Evolutionary conservation across 2,888 invertebrate genomes (phyloP), one percentile per base, ranked within the genome.

Genomic region (Diarsia mendica): DNA sequence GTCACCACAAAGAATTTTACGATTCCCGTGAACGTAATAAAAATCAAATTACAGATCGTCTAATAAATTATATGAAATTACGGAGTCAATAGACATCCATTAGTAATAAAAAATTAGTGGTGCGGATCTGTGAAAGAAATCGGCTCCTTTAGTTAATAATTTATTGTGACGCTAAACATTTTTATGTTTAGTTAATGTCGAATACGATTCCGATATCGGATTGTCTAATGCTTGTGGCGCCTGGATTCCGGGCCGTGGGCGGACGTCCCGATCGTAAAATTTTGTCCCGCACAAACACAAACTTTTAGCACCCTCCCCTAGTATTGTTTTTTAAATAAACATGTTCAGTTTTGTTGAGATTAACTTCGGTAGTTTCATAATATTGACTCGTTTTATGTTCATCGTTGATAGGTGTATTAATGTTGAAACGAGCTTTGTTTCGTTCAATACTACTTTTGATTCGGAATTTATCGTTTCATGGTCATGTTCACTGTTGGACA

Each of bases 121-220:
- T 88, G 91, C 92, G 90, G 93, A 93, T 91, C 92, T 90, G 91
- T 92, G 93, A 92, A 94, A 93, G 93, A 94, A 67, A 94, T 94
- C 96, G 96, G 96, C 92, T 93, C 92, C 94, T 95, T 96, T 94
- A 86, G 91, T 88, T 85, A 86, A 91, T 95, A 93, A 96, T 96
- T 96, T 96, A 96, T 96, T 96, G 94, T 93, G 95, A 91, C 93
- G 93, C 91, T 95, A 93, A 95, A 95, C 91, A 93, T 94, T 95
- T 95, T 95, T 94, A 96, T 95, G 95, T 94, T 91, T 93, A 93
- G 94, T 95, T 96, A 95, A 95, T 92, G 94, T 93, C 89, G 91
- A 91, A 91, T 94, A 92, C 90, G 94, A 93, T 93, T 92, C 91
- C 91, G 90, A 92, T 95, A 95, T 95, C 95, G 93, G 92, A 90